These are phyloP conservation scores for Pteromalus puparum DNA, from an alignment of 1,140 invertebrate genomes.

Conservation along the genomic window DNA sequence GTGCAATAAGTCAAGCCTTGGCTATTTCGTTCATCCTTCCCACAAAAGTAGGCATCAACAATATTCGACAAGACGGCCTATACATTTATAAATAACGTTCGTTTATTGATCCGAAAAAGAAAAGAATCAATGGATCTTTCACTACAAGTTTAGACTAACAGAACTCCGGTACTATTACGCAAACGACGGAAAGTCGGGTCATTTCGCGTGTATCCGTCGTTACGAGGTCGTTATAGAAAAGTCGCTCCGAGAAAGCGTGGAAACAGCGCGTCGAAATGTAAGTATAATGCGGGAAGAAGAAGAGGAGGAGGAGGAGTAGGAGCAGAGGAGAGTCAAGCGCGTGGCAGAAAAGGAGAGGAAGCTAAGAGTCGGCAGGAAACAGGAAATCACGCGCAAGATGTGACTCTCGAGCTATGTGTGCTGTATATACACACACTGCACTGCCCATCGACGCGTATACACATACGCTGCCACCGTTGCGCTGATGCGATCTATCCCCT, in stretches of 20 bases:
- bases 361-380: slow-evolving; percentile 44
- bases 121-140: no score
- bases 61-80: no score
- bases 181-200: not conserved
- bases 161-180: not conserved
- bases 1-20: no score
- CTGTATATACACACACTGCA: not conserved
- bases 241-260: not conserved
- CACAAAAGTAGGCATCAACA: no score
- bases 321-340: not conserved
- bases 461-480: not conserved
- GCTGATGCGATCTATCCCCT: no score
- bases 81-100: no score
- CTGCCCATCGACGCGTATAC: slow-evolving; percentile 1
- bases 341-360: slow-evolving; percentile 16
- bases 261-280: not conserved
- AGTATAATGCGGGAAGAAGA: not conserved
- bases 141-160: no score
- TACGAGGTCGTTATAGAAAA: not conserved
- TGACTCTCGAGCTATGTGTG: not conserved
- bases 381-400: slow-evolving; percentile 53
- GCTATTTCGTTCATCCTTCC: no score
- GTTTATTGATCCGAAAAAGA: no score
- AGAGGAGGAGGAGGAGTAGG: not conserved
- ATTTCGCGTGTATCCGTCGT: not conserved